These are phyloP conservation scores for Watsonalla binaria DNA, from an alignment of 2,888 invertebrate genomes.

Conservation along the genomic window DNA sequence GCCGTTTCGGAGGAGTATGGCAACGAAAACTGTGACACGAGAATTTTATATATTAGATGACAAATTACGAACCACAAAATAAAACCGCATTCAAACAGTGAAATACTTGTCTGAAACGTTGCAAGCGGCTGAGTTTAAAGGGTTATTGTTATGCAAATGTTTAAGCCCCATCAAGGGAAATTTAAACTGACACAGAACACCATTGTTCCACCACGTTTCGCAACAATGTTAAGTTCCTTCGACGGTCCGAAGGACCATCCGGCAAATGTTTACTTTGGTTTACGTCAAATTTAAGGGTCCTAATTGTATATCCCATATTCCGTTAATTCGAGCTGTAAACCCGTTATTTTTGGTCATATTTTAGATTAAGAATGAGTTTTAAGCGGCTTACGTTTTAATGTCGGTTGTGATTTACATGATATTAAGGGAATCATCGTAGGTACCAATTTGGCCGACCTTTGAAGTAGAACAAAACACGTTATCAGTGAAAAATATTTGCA, in stretches of 20 bases:
- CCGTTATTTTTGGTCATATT: too few relatives aligned
- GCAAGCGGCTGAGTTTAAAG: background rate
- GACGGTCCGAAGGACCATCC: slow-evolving; percentile 25
- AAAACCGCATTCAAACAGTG: background rate
- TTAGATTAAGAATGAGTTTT: too few relatives aligned
- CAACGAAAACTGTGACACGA: too few relatives aligned
- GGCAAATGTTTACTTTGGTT: slow-evolving; percentile 36
- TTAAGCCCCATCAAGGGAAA: slow-evolving; percentile 6
- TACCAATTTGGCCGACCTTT: too few relatives aligned
- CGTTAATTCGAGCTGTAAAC: background rate
- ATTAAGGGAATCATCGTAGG: too few relatives aligned
- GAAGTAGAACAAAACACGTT: too few relatives aligned
- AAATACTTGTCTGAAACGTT: background rate
- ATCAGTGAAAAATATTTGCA: too few relatives aligned
- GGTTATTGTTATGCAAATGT: slow-evolving; percentile 12
- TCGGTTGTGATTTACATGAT: too few relatives aligned
- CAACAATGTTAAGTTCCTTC: slow-evolving; percentile 19
- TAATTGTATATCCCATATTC: slow-evolving; percentile 17
- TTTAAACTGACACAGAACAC: slow-evolving; percentile 9
- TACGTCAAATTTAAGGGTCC: slow-evolving; percentile 34
- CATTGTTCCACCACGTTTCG: slow-evolving; percentile 17
- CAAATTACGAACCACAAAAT: background rate
- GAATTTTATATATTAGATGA: too few relatives aligned
- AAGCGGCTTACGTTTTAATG: too few relatives aligned
- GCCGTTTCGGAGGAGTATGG: too few relatives aligned